Conservation (phyloP, 2,797 vertebrate species). For the Xenops minutus region DNA sequence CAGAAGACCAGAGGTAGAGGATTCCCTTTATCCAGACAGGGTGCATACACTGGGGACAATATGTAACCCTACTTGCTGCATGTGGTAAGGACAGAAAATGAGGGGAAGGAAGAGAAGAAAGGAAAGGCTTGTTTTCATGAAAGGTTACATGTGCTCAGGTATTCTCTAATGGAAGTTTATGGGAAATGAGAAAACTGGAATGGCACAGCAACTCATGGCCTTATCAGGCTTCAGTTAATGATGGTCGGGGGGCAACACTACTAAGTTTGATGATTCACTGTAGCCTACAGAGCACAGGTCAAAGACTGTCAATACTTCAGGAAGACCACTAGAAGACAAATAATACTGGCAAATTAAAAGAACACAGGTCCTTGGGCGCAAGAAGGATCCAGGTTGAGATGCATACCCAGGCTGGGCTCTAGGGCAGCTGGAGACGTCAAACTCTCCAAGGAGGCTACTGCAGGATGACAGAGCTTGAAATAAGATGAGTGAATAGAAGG, state of each 20-base stretch:
- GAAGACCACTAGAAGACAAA: not conserved
- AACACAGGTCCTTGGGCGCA: not conserved
- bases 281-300: not conserved
- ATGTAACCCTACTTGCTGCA: not conserved
- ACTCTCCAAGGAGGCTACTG: not conserved
- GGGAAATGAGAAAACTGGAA: not conserved
- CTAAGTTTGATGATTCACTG: not conserved
- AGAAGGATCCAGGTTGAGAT: not conserved
- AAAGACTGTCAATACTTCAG: not conserved
- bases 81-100: not conserved
- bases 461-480: not conserved
- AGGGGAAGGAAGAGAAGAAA: not conserved
- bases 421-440: not conserved
- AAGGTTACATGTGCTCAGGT: not conserved
- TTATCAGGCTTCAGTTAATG: not conserved
- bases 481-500: not conserved
- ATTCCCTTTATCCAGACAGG: not conserved
- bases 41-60: not conserved
- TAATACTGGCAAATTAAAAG: not conserved
- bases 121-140: not conserved
- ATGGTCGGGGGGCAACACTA: not conserved
- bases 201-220: not conserved
- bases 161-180: not conserved
- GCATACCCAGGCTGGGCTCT: not conserved
- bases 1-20: not conserved